These are phyloP conservation scores for Channallabes apus DNA, from an alignment of 2,797 vertebrate genomes.

Conservation along the genomic window DNA sequence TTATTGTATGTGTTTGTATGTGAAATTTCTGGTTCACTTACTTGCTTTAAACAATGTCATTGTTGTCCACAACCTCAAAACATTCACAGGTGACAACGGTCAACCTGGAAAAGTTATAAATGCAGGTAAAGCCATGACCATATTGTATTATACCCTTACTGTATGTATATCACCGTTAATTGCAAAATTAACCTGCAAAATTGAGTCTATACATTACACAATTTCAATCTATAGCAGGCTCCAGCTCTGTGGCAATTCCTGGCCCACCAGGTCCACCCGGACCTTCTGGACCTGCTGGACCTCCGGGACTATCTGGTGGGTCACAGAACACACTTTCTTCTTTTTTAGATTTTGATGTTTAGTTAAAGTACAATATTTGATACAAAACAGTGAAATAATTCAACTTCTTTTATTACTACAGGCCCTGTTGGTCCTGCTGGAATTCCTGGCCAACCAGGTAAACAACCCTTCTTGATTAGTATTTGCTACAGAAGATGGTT, in stretches of 20 bases:
- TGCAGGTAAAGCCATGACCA: constrained; percentile 74
- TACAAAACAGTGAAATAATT: not conserved
- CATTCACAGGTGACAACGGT: constrained; percentile 83
- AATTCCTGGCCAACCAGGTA: constrained; percentile 89
- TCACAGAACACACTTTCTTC: not conserved
- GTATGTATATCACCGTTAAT: too few relatives aligned
- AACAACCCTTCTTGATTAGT: constrained; percentile 17
- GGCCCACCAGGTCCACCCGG: constrained; percentile 87
- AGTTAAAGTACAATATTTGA: not conserved
- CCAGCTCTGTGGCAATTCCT: constrained; percentile 78
- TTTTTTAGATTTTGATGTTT: not conserved
- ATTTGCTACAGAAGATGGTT: not conserved
- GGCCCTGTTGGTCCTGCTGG: constrained; percentile 92
- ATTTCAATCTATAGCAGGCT: constrained; percentile 76
- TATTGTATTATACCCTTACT: not conserved
- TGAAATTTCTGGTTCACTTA: not conserved
- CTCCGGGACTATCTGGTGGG: constrained; percentile 88
- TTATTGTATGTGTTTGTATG: not conserved
- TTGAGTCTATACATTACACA: not conserved
- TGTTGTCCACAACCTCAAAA: not conserved
- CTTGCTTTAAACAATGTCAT: not conserved
- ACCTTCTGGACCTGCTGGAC: constrained; percentile 82
- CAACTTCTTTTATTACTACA: constrained; percentile 59
- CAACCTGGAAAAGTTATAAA: constrained; percentile 82
- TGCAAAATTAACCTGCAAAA: not conserved